Conservation (phyloP, 2,888 invertebrate genomes). For the Taphrorychus bicolor region DNA sequence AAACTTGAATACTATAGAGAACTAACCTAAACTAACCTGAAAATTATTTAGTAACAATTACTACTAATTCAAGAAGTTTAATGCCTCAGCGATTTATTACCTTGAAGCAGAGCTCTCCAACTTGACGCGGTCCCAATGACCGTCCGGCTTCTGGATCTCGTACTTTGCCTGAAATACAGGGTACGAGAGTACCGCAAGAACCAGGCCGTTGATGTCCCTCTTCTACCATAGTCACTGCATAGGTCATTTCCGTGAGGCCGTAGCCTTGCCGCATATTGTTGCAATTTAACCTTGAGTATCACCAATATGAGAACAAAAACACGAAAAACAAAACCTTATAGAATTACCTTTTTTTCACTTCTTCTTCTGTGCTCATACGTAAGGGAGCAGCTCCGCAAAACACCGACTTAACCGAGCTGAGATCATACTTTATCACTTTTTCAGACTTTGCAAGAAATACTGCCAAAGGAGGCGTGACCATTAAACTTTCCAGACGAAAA, state of each 20-base stretch:
- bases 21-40: too few relatives aligned
- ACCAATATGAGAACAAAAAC: too few relatives aligned
- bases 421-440: constrained; percentile 75
- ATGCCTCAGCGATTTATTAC: constrained; percentile 9
- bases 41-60: background rate
- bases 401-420: constrained; percentile 71
- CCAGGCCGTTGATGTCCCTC: constrained; percentile 43
- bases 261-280: constrained; percentile 61
- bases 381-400: constrained; percentile 84
- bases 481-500: constrained; percentile 70
- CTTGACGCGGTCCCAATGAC: constrained; percentile 53
- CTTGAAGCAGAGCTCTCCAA: constrained; percentile 32
- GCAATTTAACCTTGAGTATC: background rate
- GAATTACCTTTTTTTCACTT: constrained; percentile 62
- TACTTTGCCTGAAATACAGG: background rate
- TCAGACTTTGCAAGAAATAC: constrained; percentile 84
- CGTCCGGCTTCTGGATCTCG: constrained; percentile 50
- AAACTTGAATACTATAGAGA: too few relatives aligned
- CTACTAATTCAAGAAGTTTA: background rate
- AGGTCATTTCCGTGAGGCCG: constrained; percentile 78
- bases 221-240: constrained; percentile 58
- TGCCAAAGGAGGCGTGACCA: constrained; percentile 82
- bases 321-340: too few relatives aligned
- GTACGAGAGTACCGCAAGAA: constrained; percentile 61
- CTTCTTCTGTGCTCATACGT: constrained; percentile 70